Evolutionary conservation across 1,140 invertebrate genomes (phyloP).

Genomic region (Leguminivora glycinivorella): DNA sequence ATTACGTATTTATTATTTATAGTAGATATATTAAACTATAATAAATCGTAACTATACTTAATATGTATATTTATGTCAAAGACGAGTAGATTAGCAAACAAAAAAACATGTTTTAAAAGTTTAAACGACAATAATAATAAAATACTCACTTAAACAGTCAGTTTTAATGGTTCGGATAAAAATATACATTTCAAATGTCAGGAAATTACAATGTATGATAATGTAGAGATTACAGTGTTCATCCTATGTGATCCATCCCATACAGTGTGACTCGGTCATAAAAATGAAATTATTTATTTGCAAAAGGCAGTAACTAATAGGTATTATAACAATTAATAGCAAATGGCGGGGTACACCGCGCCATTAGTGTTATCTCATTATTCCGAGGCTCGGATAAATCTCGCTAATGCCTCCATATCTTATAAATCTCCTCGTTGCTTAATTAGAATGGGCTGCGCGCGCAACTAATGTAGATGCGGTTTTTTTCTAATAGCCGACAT

Average conservation of each 20-base stretch:
- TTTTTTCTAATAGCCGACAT: not conserved
- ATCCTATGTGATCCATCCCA: no score
- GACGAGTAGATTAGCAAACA: no score
- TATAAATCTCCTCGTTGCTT: slow-evolving; percentile 71
- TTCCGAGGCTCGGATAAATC: slow-evolving; percentile 68
- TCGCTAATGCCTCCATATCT: slow-evolving; percentile 71
- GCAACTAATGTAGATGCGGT: slow-evolving; percentile 34
- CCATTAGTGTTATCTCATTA: slow-evolving; percentile 69
- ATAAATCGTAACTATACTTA: no score
- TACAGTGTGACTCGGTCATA: no score
- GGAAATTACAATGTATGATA: not conserved
- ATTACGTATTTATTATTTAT: no score
- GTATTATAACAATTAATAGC: slow-evolving; percentile 32
- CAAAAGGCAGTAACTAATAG: not conserved
- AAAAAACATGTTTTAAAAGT: no score
- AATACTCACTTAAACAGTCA: no score
- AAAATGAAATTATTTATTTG: slow-evolving; percentile 5
- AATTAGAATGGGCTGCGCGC: slow-evolving; percentile 65
- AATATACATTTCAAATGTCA: no score
- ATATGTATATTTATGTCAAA: no score
- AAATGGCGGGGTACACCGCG: slow-evolving; percentile 41
- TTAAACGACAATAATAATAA: no score
- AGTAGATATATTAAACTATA: no score
- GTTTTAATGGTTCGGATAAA: no score
- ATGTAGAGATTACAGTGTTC: not conserved